Evolutionary conservation across 1,140 invertebrate genomes (phyloP), one percentile per base, ranked within the genome.

Genomic region (Megathymus violae): DNA sequence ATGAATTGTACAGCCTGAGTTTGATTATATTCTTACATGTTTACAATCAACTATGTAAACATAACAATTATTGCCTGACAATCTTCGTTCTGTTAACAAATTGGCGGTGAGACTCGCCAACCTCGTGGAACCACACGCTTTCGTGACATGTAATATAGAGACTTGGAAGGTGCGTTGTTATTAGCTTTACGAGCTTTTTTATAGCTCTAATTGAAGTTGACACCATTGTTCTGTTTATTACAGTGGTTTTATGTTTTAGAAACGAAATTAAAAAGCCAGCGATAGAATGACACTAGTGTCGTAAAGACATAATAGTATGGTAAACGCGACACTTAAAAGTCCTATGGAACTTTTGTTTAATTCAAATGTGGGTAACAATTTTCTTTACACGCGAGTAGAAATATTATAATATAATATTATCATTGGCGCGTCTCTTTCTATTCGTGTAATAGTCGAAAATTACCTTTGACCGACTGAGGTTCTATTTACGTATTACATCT

Each of bases 171-270:
- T 51, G 64, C 54, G 62, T 56, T 54, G 63, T 67, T 69, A 73
- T 73, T 73, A 67, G 61, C 69, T 69, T 64, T 69, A 69, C 66
- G 62, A 67, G 62, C 25, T 47, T 69, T 68, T 71, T 75, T 69
- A 71, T 71, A 54, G 63, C 54, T 69, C 61, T 71, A 67, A 71
- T 71, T 75, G 66, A 66, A 69, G 61, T 75, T 71, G 66, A 75
- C 72, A 66, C 63, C 69, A 52, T 62, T 68, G 50, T 31, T 67
- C 59, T 61, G 56, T 74, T 62, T 74, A 71, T 58, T 69, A 34
- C 59, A 38, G 14, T 44, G 52, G 59, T 56, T 66, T 74, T 68
- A 68, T 68, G 67, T 68, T 68, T 52, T 16, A 47, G 36, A 50
- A 34, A 63, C 54, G 54, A 59, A 69, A 69, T 73, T 66, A 54